Conservation (phyloP, 2,797 vertebrate species). For the Centropyge bicolor region DNA sequence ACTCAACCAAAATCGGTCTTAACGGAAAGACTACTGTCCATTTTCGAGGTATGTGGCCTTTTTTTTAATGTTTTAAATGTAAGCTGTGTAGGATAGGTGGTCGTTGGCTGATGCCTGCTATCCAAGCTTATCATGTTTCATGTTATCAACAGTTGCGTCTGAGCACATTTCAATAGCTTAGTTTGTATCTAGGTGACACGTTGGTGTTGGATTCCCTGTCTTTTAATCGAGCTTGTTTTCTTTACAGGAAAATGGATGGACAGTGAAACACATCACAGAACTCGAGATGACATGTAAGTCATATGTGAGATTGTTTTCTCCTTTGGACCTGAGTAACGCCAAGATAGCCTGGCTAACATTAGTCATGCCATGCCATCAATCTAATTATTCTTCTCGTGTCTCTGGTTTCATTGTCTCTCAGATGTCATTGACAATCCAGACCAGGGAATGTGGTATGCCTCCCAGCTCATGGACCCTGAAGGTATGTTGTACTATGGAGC, state of each 20-base stretch:
- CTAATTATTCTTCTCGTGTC: background rate
- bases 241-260: constrained; percentile 85
- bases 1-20: constrained; percentile 82
- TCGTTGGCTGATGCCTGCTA: background rate
- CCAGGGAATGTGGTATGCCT: constrained; percentile 89
- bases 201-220: background rate
- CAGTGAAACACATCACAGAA: constrained; percentile 85
- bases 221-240: background rate
- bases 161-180: background rate
- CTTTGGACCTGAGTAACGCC: background rate
- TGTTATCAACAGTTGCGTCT: background rate
- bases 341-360: background rate
- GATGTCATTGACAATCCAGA: constrained; percentile 87
- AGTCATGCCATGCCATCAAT: too few species aligned
- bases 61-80: background rate
- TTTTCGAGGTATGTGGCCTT: constrained; percentile 85
- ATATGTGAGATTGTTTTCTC: constrained; percentile 67
- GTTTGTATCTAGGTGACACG: background rate
- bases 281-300: constrained; percentile 95
- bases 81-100: background rate
- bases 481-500: constrained; percentile 78
- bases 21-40: constrained; percentile 78
- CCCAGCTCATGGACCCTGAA: constrained; percentile 85
- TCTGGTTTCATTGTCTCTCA: constrained; percentile 62
- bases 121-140: too few species aligned